These are phyloP conservation scores for Acrossocheilus wenchowensis DNA, from an alignment of 2,797 vertebrate genomes.

Conservation along the genomic window DNA sequence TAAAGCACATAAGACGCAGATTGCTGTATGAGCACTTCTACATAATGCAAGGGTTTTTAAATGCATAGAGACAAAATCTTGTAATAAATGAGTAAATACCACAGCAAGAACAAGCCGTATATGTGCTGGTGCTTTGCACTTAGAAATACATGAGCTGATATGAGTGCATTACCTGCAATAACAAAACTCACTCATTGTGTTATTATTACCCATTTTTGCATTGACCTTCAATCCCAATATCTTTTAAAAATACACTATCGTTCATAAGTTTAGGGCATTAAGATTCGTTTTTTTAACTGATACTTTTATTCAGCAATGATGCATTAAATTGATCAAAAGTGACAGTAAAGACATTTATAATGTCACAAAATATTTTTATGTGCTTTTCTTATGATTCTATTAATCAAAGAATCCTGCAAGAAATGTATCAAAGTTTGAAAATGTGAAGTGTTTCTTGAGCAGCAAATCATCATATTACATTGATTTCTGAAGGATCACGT, in stretches of 20 bases:
- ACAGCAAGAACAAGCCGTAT: neutral
- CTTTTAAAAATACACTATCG: neutral
- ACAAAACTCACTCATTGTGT: no score
- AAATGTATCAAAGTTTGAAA: no score
- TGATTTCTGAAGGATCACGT: no score
- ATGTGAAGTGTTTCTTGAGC: no score
- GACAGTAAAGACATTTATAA: neutral
- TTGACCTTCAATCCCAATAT: neutral
- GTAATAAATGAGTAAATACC: neutral
- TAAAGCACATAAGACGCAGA: neutral
- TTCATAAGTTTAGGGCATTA: neutral
- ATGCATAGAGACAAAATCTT: neutral
- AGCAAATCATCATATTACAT: no score
- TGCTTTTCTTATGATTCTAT: no score
- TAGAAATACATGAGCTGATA: neutral
- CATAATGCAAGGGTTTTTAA: neutral
- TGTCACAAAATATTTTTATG: neutral
- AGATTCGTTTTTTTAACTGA: neutral
- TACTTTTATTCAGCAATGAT: neutral
- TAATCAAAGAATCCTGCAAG: no score
- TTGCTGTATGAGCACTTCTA: neutral
- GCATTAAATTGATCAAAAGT: neutral
- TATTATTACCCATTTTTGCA: no score
- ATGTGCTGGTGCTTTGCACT: neutral
- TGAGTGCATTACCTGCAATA: neutral